Conservation (phyloP, 2,113 vertebrate species). For the Scolopax mira region DNA sequence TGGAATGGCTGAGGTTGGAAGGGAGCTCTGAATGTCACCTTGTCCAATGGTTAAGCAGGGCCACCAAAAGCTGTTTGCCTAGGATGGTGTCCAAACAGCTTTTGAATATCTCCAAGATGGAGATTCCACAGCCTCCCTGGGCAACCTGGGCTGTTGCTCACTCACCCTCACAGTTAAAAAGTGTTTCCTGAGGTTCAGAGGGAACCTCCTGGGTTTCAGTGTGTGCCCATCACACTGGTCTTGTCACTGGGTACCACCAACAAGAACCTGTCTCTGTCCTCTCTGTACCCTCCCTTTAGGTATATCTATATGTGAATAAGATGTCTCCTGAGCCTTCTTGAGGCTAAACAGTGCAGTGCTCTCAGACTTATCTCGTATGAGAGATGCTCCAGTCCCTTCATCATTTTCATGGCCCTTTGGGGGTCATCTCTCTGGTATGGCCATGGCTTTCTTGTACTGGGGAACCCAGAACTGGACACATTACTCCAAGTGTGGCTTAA, state of each 20-base stretch:
- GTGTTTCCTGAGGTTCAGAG: neutral
- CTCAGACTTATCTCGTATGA: neutral
- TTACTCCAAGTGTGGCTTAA: neutral
- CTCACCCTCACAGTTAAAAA: neutral
- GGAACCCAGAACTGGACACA: neutral
- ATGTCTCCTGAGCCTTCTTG: neutral
- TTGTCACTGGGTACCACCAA: neutral
- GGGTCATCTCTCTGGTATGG: neutral
- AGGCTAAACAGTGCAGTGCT: neutral
- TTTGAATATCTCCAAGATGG: neutral
- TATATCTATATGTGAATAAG: neutral
- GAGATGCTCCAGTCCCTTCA: neutral
- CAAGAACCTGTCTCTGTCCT: neutral
- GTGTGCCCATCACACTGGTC: neutral
- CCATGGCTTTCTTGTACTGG: neutral
- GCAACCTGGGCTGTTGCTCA: neutral
- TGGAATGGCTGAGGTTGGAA: neutral
- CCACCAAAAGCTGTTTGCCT: neutral
- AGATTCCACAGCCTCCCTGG: neutral
- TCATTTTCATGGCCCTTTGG: neutral
- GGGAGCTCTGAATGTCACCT: neutral
- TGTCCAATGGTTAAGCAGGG: neutral
- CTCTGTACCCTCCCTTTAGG: neutral
- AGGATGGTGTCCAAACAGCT: neutral
- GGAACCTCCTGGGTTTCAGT: neutral